Conservation (phyloP, 23 tunicate genomes). For the Styela plicata region DNA sequence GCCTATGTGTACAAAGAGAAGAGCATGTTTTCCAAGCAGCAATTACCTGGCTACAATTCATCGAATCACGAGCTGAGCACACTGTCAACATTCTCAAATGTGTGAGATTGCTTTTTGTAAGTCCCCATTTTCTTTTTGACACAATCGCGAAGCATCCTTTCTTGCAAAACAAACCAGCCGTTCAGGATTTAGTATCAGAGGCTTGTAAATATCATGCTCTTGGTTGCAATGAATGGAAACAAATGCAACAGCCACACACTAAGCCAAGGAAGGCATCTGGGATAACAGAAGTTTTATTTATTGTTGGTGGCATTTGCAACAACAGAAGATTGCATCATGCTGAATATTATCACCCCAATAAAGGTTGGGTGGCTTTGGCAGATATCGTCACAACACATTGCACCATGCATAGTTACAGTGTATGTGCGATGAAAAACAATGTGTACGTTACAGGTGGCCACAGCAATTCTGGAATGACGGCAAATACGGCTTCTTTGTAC, state of each 20-base stretch:
- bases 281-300: constrained; percentile 71
- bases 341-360: constrained; percentile 70
- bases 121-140: constrained; percentile 65
- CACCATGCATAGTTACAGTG: constrained; percentile 90
- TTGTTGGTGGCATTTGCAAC: constrained; percentile 93
- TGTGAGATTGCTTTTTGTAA: constrained; percentile 59
- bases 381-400: constrained; percentile 79
- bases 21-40: constrained; percentile 87
- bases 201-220: constrained; percentile 87
- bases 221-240: constrained; percentile 66
- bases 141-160: constrained; percentile 63
- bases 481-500: constrained; percentile 77
- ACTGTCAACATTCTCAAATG: constrained; percentile 39
- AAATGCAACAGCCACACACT: constrained; percentile 52
- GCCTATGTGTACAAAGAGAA: constrained; percentile 53
- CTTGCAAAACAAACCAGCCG: constrained; percentile 45
- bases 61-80: constrained; percentile 35
- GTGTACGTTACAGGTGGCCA: constrained; percentile 96
- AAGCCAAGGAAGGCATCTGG: constrained; percentile 62
- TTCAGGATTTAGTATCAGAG: constrained; percentile 54
- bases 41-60: constrained; percentile 60
- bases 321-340: constrained; percentile 73
- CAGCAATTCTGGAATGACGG: constrained; percentile 78
- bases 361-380: constrained; percentile 66
- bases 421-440: constrained; percentile 80